Percentiles rank a stretch among this genome's conserved stretches.
phyloP scores from a whole-genome alignment of 2,113 vertebrate species.

The Narcine bancroftii region DNA sequence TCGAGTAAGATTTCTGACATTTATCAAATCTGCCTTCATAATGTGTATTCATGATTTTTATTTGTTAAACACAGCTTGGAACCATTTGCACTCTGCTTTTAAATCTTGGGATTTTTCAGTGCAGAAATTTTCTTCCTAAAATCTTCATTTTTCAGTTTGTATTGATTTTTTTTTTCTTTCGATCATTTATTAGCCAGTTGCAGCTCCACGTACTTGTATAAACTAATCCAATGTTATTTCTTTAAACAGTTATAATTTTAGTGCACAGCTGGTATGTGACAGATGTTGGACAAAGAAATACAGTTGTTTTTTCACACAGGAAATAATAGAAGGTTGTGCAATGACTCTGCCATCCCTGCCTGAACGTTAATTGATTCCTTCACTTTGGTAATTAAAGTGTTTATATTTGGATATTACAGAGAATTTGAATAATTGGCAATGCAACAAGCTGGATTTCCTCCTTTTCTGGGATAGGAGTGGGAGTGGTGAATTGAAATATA shows the following conservation, averaged over 20 bases:
- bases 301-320: slow-evolving; percentile 34
- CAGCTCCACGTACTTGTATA: slow-evolving; percentile 1
- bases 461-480: not conserved
- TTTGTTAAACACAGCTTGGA: not conserved
- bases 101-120: not conserved
- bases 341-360: not conserved
- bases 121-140: not conserved
- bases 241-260: slow-evolving; percentile 36
- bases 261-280: slow-evolving; percentile 32
- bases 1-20: not conserved
- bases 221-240: slow-evolving; percentile 32
- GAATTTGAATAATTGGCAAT: slow-evolving; percentile 22
- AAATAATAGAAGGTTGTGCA: slow-evolving; percentile 36
- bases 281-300: slow-evolving; percentile 37
- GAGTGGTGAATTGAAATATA: not conserved
- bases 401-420: slow-evolving; percentile 26
- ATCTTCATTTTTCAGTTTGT: not conserved
- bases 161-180: slow-evolving; percentile 5
- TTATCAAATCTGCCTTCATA: not conserved
- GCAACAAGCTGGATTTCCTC: slow-evolving; percentile 12
- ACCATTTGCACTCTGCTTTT: not conserved
- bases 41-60: not conserved
- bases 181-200: not conserved
- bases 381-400: slow-evolving; percentile 26
- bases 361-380: slow-evolving; percentile 22